A percentile compares a stretch with the other conserved stretches of the same genome.
phyloP scores from a whole-genome alignment of 2,888 invertebrate genomes.

The Lasioglossum oenotherae region DNA sequence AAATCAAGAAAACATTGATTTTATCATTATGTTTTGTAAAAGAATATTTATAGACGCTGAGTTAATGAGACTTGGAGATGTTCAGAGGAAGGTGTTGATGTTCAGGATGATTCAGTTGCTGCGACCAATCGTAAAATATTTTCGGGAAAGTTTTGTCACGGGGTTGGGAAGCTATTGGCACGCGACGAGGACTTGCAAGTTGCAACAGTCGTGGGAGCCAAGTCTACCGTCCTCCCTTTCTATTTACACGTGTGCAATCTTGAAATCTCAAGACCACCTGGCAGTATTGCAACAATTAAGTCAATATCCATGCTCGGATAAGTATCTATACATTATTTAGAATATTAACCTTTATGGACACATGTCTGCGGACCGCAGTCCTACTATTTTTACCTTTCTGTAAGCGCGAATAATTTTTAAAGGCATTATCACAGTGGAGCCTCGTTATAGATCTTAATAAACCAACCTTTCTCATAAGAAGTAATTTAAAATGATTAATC shows the following conservation, averaged over 20 bases:
- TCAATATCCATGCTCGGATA: neutral
- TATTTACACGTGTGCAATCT: neutral
- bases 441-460: too few relatives aligned
- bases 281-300: neutral
- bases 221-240: neutral
- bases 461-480: too few relatives aligned
- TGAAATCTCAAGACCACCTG: neutral
- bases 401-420: neutral
- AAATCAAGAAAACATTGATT: neutral
- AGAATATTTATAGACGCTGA: neutral
- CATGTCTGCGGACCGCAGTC: too few relatives aligned
- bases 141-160: constrained; percentile 1
- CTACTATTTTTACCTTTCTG: too few relatives aligned
- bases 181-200: neutral
- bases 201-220: neutral
- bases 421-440: too few relatives aligned
- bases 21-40: neutral
- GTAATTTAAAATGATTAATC: too few relatives aligned
- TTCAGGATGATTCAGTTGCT: neutral
- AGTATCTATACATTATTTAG: neutral
- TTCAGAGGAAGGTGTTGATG: constrained; percentile 8
- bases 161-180: neutral
- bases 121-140: constrained; percentile 2
- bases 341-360: neutral
- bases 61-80: neutral